These are phyloP conservation scores for Microtus oregoni DNA, from an alignment of 2,113 vertebrate species.

Conservation along the genomic window DNA sequence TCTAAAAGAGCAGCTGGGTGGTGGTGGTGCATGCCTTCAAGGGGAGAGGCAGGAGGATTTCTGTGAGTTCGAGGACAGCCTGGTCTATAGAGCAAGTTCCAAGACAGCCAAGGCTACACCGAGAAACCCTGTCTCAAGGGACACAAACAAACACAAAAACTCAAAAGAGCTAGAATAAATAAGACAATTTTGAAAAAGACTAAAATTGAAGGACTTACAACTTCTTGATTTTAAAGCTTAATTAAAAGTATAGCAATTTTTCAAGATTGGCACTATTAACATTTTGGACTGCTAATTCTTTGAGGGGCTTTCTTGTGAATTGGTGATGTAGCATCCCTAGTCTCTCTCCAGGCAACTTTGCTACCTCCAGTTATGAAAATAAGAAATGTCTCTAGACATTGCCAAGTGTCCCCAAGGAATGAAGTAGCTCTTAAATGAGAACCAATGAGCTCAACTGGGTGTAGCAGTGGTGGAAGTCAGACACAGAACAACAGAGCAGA, in stretches of 20 bases:
- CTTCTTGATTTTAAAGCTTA: slow-evolving; percentile 15
- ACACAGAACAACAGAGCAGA: neutral
- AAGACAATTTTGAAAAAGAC: slow-evolving; percentile 38
- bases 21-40: neutral
- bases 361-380: neutral
- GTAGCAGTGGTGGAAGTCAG: neutral
- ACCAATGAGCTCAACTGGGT: neutral
- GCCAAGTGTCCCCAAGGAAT: neutral
- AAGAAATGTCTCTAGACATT: neutral
- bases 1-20: neutral
- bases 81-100: neutral
- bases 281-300: neutral
- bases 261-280: neutral
- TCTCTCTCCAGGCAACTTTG: neutral
- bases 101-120: neutral
- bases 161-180: neutral
- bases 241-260: neutral
- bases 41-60: neutral
- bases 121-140: neutral
- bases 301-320: neutral
- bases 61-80: neutral
- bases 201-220: neutral
- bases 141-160: neutral
- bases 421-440: neutral
- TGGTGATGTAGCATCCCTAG: neutral